Conservation (phyloP, 37 sponge, comb jelly and placozoan species). For the Hexactinellida sp. region DNA sequence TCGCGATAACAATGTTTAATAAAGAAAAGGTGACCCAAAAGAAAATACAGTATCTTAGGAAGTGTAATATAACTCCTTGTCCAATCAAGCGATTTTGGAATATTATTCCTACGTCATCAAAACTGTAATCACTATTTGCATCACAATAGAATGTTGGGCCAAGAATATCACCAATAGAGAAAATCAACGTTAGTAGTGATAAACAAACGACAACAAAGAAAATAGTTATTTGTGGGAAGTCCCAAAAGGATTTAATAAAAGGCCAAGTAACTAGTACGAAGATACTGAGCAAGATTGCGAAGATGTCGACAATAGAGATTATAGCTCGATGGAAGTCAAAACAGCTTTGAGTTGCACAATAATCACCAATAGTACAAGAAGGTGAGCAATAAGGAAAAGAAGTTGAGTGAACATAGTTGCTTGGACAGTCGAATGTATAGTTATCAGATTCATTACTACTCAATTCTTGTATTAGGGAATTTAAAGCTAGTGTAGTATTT, state of each 20-base stretch:
- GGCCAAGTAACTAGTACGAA: background rate
- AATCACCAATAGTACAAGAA: background rate
- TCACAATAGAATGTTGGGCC: background rate
- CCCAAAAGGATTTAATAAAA: conserved; percentile 1
- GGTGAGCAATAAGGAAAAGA: conserved; percentile 7
- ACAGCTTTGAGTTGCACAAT: background rate
- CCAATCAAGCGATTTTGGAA: background rate
- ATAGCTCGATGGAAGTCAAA: background rate
- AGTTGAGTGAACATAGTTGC: background rate
- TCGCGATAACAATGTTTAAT: background rate
- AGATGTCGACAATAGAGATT: background rate
- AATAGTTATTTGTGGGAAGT: background rate
- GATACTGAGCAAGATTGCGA: background rate
- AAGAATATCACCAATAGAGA: background rate
- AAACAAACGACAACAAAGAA: background rate
- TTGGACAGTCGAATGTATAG: background rate
- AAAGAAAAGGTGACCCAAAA: background rate
- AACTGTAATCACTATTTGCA: background rate
- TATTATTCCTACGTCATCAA: background rate
- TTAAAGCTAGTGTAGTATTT: background rate
- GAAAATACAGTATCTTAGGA: background rate
- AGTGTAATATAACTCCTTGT: background rate
- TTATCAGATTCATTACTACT: background rate
- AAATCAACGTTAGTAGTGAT: background rate
- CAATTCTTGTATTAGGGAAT: background rate